Conservation (phyloP, 2,797 vertebrate species). For the Streptopelia turtur region DNA sequence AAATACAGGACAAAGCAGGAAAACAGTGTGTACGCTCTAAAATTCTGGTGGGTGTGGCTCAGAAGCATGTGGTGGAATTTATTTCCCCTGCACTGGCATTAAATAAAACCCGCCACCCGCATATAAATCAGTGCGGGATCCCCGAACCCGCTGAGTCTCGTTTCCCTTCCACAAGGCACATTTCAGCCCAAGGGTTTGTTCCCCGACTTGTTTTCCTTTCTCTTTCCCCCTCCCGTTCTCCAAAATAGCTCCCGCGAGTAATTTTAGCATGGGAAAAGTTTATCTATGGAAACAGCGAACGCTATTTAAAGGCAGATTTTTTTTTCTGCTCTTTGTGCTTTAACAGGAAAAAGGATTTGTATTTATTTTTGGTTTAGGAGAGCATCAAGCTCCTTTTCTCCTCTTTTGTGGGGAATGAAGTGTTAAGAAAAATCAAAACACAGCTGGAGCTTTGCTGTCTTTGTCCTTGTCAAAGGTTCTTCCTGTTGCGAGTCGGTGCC, state of each 20-base stretch:
- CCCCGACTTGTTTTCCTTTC: background rate
- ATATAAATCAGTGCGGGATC: background rate
- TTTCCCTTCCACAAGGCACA: background rate
- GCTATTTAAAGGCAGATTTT: background rate
- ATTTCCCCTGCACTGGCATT: too few species aligned
- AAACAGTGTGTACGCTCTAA: background rate
- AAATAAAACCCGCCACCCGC: background rate
- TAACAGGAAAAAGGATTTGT: background rate
- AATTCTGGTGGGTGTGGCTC: accelerated
- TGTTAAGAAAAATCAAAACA: background rate
- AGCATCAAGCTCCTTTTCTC: background rate
- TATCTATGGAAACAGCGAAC: background rate
- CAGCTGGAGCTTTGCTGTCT: background rate
- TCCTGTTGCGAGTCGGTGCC: accelerated
- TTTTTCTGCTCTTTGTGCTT: background rate
- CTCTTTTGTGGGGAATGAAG: background rate
- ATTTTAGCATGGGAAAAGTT: background rate
- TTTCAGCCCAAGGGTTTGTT: background rate
- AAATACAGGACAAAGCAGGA: background rate
- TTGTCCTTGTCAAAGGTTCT: background rate
- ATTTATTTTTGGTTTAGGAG: background rate
- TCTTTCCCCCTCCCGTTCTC: background rate
- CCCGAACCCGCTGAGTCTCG: background rate
- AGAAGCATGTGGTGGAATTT: accelerated
- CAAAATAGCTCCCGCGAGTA: background rate